phyloP scores from a whole-genome alignment of 2,797 vertebrate species.

The Buphagus erythrorhynchus region DNA sequence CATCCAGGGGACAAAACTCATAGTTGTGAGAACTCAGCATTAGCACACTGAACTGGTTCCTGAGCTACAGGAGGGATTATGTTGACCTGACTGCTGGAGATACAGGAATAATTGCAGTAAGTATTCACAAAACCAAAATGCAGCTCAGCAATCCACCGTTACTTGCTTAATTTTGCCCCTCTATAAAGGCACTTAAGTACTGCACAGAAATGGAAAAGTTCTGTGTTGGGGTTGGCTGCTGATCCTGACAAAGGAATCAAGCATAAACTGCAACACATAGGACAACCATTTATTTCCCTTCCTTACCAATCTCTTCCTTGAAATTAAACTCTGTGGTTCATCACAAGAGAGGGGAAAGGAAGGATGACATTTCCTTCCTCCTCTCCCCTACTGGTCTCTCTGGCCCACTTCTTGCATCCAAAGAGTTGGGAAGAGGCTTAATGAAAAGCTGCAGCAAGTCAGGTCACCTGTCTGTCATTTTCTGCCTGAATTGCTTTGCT shows the following conservation, averaged over 20 bases:
- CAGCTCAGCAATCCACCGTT: not conserved
- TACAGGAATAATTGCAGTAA: not conserved
- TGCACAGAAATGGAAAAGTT: not conserved
- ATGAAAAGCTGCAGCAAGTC: slow-evolving; percentile 1
- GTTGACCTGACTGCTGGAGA: not conserved
- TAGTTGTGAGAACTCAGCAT: not conserved
- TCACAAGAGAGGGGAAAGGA: not conserved
- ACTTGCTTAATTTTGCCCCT: not conserved
- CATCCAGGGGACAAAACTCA: not conserved
- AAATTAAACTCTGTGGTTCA: not conserved
- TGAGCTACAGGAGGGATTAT: not conserved
- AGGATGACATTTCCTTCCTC: not conserved
- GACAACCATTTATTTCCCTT: not conserved
- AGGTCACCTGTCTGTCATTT: slow-evolving; percentile 4
- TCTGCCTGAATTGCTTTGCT: slow-evolving; percentile 57
- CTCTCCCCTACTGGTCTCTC: not conserved
- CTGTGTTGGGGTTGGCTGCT: not conserved
- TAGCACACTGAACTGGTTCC: not conserved
- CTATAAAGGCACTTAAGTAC: not conserved
- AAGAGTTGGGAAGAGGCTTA: not conserved
- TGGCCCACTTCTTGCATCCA: not conserved
- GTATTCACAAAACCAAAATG: not conserved
- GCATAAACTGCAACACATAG: not conserved
- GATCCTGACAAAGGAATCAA: not conserved
- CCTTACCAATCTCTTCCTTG: not conserved